Base-by-base conservation (phyloP, 2,797 vertebrate genomes). In the Dendrocincla fuliginosa region DNA sequence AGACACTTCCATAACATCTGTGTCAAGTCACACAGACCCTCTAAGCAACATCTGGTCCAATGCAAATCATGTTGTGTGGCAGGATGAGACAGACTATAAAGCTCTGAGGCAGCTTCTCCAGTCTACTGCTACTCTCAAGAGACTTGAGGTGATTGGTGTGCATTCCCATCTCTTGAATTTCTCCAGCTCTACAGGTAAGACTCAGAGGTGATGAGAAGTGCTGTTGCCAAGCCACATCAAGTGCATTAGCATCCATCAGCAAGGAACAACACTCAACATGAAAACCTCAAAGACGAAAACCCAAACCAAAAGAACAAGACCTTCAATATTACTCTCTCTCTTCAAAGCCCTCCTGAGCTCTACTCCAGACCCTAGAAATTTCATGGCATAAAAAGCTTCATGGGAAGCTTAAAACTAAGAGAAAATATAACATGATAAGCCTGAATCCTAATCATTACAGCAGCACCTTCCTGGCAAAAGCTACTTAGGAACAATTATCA, bases 31-130 rank as follows among this genome's bases (percentile, higher is more conserved):
- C 63, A 84, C 0, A 87, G 78, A 28, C 41, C 41, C 64, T 85
- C 44, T 60, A 28, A 83, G 69, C 37, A 77, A 68, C 95, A 95
- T 92, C 84, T 96, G 94, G 53, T 68, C 71, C 60, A 46, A 56
- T 0, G 2, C 41, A 79, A 49, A 92, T 82, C 59, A 0, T 30
- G 67, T 70, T 91, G 78, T 84, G 80, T 67, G 89, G 90, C 71
- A 94, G 75, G 75, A 94, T 74, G 71, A 90, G 52, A n/a, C 16
- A 28, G 32, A 44, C 74, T 46, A 30, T 7, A 87, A 83, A 94
- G 75, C 42, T 73, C 83, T 83, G 81, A 90, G 33, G 16, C 57
- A 57, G 55, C 27, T 80, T 87, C 81, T 85, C 61, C 78, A 90
- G 81, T 57, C 49, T 47, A 35, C 19, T 12, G 3, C 60, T 82